Evolutionary conservation across 2,113 vertebrate genomes (phyloP), one percentile per base, ranked within the genome.

Genomic region (Natator depressus): DNA sequence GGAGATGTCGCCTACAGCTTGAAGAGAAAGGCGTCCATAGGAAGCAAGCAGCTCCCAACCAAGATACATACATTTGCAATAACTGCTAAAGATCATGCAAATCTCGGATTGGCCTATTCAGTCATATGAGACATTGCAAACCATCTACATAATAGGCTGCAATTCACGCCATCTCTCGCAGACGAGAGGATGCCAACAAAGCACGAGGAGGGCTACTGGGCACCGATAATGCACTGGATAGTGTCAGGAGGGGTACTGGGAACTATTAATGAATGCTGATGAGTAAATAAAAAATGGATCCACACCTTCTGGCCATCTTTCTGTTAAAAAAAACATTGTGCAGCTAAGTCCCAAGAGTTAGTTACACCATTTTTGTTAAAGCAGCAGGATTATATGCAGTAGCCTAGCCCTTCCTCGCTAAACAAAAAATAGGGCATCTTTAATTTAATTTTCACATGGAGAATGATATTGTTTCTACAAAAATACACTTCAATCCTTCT

Each of bases 401-500:
- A 93, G 22, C 10, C 13, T n/a, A 76, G 4, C 10, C 17, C 2
- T 92, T 88, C 78, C 31, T 80, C 49, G 16, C n/a, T 53, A 75
- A 76, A 59, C 20, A 46, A 22, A 78, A 80, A 96, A 94, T 51
- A 93, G 75, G 82, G 17, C 0, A 20, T 72, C 85, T 94, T 96
- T 85, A 79, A 94, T 96, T 96, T 91, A 49, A 46, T 72, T 90
- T 19, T 89, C 85, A 84, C 4, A n/a, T 83, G 35, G n/a, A 80
- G 84, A 95, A 83, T 50, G 81, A 22, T 50, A 69, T 90, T 95
- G 94, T 93, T 96, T 84, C 91, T 85, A 87, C 80, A 93, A 82
- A 96, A 94, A 89, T 90, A 35, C 47, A 84, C 83, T 91, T 93
- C 59, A 91, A 50, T 92, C 90, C 92, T 78, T 96, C 84, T 88